Conservation (phyloP, 1,140 invertebrate genomes). For the Eupeodes corollae region DNA sequence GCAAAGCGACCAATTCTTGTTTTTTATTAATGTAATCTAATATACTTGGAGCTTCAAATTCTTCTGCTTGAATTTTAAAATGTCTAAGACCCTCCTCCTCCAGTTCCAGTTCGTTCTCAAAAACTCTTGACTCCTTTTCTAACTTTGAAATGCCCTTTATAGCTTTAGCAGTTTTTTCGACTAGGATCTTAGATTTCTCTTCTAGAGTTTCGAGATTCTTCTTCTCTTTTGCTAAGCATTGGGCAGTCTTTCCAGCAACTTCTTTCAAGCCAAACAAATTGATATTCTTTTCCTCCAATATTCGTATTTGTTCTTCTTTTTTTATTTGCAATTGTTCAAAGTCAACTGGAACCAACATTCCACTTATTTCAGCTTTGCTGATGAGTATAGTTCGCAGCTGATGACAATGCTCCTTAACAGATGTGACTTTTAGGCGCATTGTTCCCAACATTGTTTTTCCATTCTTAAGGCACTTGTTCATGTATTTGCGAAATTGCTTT, state of each 20-base stretch:
- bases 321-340: constrained; percentile 40
- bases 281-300: constrained; percentile 35
- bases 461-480: constrained; percentile 30
- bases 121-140: constrained; percentile 21
- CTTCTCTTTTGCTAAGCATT: constrained; percentile 30
- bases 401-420: constrained; percentile 27
- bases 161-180: constrained; percentile 21
- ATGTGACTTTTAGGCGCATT: constrained; percentile 27
- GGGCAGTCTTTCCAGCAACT: constrained; percentile 31
- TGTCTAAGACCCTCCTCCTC: constrained; percentile 14
- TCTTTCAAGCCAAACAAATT: constrained; percentile 35
- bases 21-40: constrained; percentile 28
- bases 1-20: constrained; percentile 21
- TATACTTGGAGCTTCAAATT: constrained; percentile 27
- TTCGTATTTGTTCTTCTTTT: constrained; percentile 29
- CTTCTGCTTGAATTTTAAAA: constrained; percentile 16
- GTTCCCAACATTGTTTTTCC: constrained; percentile 25
- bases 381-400: constrained; percentile 25
- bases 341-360: constrained; percentile 36
- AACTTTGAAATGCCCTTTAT: constrained; percentile 21
- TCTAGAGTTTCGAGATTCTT: constrained; percentile 30
- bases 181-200: constrained; percentile 17
- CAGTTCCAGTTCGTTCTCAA: constrained; percentile 18
- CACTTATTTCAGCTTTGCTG: constrained; percentile 35
- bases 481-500: constrained; percentile 29